A percentile compares a stretch with the other conserved stretches of the same genome.
These are phyloP conservation scores for Nemotelus nigrinus DNA, from an alignment of 2,888 invertebrate species.

Conservation along the genomic window DNA sequence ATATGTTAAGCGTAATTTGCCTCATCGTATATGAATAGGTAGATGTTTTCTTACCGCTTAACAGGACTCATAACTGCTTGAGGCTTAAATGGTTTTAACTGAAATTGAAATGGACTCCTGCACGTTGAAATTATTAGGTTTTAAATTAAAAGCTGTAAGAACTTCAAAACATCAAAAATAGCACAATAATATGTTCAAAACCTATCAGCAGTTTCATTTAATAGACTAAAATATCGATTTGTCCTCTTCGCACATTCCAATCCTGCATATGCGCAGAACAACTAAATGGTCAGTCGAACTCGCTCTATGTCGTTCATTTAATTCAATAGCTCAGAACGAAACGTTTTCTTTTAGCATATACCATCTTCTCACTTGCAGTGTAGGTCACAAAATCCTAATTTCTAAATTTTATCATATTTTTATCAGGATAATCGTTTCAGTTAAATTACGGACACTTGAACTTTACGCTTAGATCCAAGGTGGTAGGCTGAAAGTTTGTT, in stretches of 20 bases:
- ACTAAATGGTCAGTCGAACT: neutral
- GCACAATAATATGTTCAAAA: too few species aligned
- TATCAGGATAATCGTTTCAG: slow-evolving; percentile 18
- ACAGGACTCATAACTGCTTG: too few species aligned
- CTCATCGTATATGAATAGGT: too few species aligned
- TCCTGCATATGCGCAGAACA: neutral
- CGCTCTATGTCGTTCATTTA: neutral
- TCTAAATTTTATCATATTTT: neutral
- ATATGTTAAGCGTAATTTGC: too few species aligned
- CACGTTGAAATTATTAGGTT: too few species aligned
- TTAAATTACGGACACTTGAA: slow-evolving; percentile 1
- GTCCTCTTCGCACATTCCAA: neutral
- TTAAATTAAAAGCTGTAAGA: too few species aligned
- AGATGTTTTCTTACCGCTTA: too few species aligned
- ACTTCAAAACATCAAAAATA: too few species aligned
- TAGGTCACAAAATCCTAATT: slow-evolving; percentile 21
- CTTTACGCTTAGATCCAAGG: neutral
- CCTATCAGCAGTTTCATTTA: too few species aligned
- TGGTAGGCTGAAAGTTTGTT: slow-evolving; percentile 6
- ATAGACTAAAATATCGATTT: slow-evolving; percentile 2
- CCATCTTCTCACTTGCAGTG: neutral
- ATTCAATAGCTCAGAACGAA: neutral
- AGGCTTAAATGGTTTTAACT: too few species aligned
- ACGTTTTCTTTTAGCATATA: slow-evolving; percentile 29
- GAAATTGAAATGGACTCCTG: too few species aligned